Evolutionary conservation across 2,888 invertebrate species (phyloP).

Genomic region (Sphaerophoria rueppellii): DNA sequence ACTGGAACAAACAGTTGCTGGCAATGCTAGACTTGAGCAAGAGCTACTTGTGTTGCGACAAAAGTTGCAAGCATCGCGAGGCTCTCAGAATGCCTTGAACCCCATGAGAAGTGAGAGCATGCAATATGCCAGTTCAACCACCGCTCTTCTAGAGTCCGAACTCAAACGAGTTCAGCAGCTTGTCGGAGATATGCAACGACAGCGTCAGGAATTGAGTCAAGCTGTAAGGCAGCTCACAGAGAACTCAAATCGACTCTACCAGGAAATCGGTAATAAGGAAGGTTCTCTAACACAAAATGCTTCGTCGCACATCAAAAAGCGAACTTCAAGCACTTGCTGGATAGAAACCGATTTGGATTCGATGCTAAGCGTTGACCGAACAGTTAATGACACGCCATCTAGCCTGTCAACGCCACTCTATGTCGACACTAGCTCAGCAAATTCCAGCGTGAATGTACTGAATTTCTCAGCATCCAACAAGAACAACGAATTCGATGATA

Average conservation of each 20-base stretch:
- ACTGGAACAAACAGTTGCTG: conserved; percentile 95
- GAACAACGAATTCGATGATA: conserved; percentile 77
- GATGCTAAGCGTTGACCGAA: conserved; percentile 89
- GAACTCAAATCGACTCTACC: conserved; percentile 88
- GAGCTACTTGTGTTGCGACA: conserved; percentile 92
- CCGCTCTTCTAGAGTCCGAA: conserved; percentile 90
- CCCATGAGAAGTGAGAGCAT: conserved; percentile 80
- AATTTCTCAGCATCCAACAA: conserved; percentile 77
- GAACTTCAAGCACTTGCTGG: conserved; percentile 88
- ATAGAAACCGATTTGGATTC: conserved; percentile 95
- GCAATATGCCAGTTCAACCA: conserved; percentile 84
- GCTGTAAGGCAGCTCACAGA: conserved; percentile 93
- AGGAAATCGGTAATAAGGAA: conserved; percentile 84
- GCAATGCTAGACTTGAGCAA: conserved; percentile 93
- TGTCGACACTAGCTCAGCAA: conserved; percentile 85
- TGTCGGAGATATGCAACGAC: conserved; percentile 92
- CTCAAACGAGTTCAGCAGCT: conserved; percentile 91
- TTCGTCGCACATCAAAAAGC: conserved; percentile 83
- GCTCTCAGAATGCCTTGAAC: conserved; percentile 75
- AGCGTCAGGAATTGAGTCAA: conserved; percentile 92
- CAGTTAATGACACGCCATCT: conserved; percentile 82
- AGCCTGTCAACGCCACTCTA: conserved; percentile 85
- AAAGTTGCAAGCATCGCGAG: conserved; percentile 89
- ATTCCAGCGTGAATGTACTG: conserved; percentile 74
- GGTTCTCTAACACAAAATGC: conserved; percentile 74